These are phyloP conservation scores for Accipiter cooperii DNA, from an alignment of 2,113 vertebrate species.

Conservation along the genomic window DNA sequence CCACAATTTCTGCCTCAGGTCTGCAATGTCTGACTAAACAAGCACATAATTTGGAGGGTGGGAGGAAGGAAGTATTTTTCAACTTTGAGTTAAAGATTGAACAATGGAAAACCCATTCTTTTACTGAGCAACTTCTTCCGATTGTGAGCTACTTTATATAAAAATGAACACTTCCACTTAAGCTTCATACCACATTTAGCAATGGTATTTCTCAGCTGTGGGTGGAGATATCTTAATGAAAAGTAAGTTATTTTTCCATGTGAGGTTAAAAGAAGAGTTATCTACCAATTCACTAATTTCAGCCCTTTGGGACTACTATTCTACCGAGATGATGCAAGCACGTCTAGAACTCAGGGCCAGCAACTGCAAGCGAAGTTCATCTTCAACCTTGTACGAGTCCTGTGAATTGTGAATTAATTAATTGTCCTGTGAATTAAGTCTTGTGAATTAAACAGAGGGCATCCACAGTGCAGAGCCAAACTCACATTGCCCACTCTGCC, in stretches of 20 bases:
- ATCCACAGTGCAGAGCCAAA: not conserved
- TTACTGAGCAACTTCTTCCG: not conserved
- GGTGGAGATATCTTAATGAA: not conserved
- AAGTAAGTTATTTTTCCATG: not conserved
- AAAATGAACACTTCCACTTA: not conserved
- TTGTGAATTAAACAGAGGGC: not conserved
- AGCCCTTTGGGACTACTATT: not conserved
- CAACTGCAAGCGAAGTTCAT: not conserved
- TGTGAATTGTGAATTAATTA: too few species aligned
- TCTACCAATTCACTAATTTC: not conserved
- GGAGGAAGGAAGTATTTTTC: not conserved
- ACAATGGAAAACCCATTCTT: not conserved
- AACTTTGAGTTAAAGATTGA: not conserved
- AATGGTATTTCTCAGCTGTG: not conserved
- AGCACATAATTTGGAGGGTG: not conserved
- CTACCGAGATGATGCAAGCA: fast-evolving
- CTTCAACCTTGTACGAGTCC: not conserved
- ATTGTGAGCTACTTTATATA: not conserved
- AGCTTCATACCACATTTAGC: not conserved
- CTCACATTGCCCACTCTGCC: not conserved
- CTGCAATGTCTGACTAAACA: not conserved
- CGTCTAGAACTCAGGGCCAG: not conserved
- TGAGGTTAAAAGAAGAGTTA: not conserved
- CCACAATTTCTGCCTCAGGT: not conserved
- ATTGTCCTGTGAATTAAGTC: too few species aligned